A percentile compares a stretch with the other conserved stretches of the same genome.
Conservation (phyloP, 2,113 vertebrate species). For the Corythaeola cristata region DNA sequence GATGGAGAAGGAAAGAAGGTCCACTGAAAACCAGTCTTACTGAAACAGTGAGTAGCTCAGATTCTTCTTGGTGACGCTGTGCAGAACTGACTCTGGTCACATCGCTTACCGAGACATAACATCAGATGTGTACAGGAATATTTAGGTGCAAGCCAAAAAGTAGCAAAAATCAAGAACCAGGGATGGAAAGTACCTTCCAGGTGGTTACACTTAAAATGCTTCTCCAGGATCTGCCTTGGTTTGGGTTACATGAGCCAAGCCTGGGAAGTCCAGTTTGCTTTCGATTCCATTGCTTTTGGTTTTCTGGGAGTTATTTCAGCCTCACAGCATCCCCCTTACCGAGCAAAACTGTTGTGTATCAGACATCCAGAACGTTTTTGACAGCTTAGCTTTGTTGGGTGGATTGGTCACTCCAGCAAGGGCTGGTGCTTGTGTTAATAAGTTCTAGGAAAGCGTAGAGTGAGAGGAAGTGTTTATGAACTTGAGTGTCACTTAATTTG, state of each 20-base stretch:
- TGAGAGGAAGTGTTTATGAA: not conserved
- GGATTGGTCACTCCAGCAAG: not conserved
- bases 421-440: not conserved
- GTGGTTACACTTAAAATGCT: not conserved
- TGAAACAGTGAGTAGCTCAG: not conserved
- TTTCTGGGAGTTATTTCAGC: not conserved
- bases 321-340: not conserved
- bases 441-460: not conserved
- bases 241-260: not conserved
- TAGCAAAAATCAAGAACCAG: not conserved
- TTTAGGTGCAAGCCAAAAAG: not conserved
- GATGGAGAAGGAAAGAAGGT: not conserved
- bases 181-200: not conserved
- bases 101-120: not conserved
- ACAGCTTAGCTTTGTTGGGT: not conserved
- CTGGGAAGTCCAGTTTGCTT: not conserved
- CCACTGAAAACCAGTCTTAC: not conserved
- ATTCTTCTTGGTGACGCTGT: too few species aligned
- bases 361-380: not conserved
- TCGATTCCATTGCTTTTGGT: not conserved
- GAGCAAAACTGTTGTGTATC: not conserved
- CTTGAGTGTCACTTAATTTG: constrained; percentile 7
- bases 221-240: not conserved
- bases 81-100: not conserved
- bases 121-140: too few species aligned